Conservation (phyloP, 2,797 vertebrate genomes). For the Meriones psammophilus region DNA sequence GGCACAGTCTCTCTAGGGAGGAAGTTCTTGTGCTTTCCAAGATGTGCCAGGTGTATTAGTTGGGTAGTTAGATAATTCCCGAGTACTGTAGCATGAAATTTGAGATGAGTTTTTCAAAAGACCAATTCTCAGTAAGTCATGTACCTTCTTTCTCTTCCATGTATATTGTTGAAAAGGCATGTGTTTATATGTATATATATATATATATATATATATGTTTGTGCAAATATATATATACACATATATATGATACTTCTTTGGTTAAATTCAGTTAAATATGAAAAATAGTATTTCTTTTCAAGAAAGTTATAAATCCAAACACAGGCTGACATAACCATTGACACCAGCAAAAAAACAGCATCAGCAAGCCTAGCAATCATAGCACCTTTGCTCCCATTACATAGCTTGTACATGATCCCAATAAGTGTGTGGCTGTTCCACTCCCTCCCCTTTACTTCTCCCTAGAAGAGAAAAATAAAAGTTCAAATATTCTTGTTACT, state of each 20-base stretch:
- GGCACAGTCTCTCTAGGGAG: constrained; percentile 36
- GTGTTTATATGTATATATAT: neutral
- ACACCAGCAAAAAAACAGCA: neutral
- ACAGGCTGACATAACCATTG: neutral
- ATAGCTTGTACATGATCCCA: neutral
- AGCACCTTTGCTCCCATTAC: neutral
- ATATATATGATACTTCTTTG: constrained; percentile 45
- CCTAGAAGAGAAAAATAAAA: neutral
- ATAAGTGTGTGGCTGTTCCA: neutral
- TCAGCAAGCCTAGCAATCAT: fast-evolving
- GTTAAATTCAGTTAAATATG: constrained; percentile 48
- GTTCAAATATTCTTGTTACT: neutral
- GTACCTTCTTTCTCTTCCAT: constrained; percentile 3
- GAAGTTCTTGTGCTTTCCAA: constrained; percentile 6
- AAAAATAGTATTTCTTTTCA: constrained; percentile 36
- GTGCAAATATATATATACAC: neutral
- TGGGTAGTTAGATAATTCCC: constrained; percentile 71
- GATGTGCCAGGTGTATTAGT: constrained; percentile 46
- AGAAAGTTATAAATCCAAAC: constrained; percentile 49
- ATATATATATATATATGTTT: too few species aligned
- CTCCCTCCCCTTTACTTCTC: too few species aligned
- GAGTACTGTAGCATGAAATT: constrained; percentile 73
- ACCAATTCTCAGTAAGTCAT: constrained; percentile 48
- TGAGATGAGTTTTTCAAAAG: constrained; percentile 66
- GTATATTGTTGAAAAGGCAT: neutral